These are phyloP conservation scores for Dasyornis broadbenti DNA, from an alignment of 2,113 vertebrate genomes.

Conservation along the genomic window DNA sequence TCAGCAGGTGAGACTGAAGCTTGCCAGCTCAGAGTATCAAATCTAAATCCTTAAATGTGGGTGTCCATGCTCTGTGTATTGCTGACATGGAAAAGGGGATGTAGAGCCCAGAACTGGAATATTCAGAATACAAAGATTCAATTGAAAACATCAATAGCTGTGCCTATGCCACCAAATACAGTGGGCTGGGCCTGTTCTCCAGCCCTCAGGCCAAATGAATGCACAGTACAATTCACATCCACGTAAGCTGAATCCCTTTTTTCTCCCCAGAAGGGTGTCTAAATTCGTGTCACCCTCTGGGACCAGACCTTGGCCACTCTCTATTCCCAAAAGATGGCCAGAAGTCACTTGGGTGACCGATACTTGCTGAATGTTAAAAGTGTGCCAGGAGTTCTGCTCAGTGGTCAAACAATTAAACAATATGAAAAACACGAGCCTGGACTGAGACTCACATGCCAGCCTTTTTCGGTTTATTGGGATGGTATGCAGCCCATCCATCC, in stretches of 20 bases:
- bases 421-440: accelerated
- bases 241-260: neutral
- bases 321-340: neutral
- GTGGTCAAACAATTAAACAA: neutral
- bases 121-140: neutral
- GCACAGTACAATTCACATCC: neutral
- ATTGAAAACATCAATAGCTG: neutral
- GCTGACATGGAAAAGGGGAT: neutral
- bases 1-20: conserved; percentile 74
- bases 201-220: neutral
- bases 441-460: neutral
- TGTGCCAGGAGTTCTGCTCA: neutral
- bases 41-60: neutral
- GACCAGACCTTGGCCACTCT: neutral
- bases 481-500: neutral
- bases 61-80: neutral
- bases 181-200: neutral
- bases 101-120: neutral
- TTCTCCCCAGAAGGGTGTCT: neutral
- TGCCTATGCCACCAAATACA: neutral
- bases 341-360: neutral
- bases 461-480: neutral
- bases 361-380: neutral
- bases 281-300: neutral
- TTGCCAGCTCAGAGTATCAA: conserved; percentile 61